Percentiles rank a stretch among this genome's conserved stretches.
phyloP scores from a whole-genome alignment of 2,113 vertebrate species.

The Melanocharis versteri region DNA sequence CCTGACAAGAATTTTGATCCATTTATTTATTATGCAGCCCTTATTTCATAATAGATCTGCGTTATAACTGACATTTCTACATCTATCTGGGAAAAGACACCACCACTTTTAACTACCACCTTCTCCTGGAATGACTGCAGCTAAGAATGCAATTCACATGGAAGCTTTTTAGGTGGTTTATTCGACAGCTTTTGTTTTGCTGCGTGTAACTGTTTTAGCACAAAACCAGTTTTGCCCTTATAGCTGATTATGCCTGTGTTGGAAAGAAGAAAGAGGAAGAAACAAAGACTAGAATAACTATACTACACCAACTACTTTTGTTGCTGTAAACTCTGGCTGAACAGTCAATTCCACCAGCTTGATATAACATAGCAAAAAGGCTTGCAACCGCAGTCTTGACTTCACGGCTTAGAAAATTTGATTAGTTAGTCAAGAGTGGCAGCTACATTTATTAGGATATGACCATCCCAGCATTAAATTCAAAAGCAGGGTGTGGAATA shows the following conservation, averaged over 20 bases:
- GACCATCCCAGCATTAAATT: neutral
- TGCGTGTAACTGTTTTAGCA: neutral
- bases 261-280: neutral
- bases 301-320: neutral
- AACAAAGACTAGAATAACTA: neutral
- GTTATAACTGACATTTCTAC: neutral
- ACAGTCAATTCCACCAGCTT: neutral
- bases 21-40: neutral
- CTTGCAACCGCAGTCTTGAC: neutral
- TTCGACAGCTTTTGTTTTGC: fast-evolving
- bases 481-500: fast-evolving
- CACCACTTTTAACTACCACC: neutral
- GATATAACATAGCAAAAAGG: neutral
- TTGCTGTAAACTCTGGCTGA: neutral
- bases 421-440: neutral
- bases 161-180: neutral
- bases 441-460: neutral
- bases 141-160: neutral
- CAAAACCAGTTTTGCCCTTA: neutral
- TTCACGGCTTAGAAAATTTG: neutral
- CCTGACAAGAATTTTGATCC: neutral
- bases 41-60: neutral
- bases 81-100: neutral
- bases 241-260: neutral
- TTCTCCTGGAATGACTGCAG: neutral